These are phyloP conservation scores for Centrocercus urophasianus DNA, from an alignment of 2,113 vertebrate genomes.

Conservation along the genomic window DNA sequence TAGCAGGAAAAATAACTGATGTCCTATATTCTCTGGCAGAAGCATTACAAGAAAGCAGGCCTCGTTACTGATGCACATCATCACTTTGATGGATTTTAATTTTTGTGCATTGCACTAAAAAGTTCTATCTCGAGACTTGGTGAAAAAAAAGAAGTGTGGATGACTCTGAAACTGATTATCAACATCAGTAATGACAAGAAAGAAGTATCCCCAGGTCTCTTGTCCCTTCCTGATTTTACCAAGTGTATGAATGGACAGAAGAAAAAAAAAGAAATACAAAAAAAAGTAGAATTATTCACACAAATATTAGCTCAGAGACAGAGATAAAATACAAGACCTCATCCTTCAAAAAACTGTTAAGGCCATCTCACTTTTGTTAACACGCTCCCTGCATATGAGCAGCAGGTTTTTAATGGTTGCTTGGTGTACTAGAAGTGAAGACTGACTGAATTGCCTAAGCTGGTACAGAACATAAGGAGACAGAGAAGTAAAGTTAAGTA, in stretches of 20 bases:
- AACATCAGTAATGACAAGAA: not conserved
- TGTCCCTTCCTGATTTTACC: not conserved
- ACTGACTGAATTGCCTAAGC: not conserved
- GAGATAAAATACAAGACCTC: not conserved
- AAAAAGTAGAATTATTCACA: not conserved
- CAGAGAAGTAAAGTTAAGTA: not conserved
- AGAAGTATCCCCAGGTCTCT: not conserved
- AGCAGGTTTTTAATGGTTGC: not conserved
- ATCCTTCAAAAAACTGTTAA: not conserved
- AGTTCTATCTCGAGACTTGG: not conserved
- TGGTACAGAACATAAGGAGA: not conserved
- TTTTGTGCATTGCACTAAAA: not conserved
- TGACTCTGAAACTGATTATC: not conserved
- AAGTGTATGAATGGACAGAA: not conserved
- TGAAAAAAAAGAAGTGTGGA: not conserved
- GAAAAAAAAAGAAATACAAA: not conserved
- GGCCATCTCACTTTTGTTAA: not conserved
- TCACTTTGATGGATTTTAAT: not conserved
- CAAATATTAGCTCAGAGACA: not conserved
- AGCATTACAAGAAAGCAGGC: not conserved
- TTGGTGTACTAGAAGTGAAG: not conserved
- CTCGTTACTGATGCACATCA: not conserved
- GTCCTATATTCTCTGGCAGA: not conserved
- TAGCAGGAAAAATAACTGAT: not conserved
- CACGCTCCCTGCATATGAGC: not conserved